phyloP scores from a whole-genome alignment of 2,797 vertebrate genomes.

The Onychomys torridus region DNA sequence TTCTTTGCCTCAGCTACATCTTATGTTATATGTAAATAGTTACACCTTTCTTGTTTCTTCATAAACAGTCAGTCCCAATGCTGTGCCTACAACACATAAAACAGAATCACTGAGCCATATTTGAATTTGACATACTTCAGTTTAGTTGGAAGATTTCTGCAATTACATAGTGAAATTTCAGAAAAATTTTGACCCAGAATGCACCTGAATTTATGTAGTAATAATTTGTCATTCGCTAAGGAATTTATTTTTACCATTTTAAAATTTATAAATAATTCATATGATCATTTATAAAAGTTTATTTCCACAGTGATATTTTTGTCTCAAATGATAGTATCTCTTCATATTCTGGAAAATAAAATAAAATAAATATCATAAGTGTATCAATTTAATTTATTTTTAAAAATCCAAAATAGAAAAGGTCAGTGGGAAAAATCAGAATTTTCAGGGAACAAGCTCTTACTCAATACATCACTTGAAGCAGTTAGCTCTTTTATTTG shows the following conservation, averaged over 20 bases:
- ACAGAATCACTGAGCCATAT: not conserved
- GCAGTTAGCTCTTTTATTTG: not conserved
- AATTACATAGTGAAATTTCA: not conserved
- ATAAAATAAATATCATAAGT: not conserved
- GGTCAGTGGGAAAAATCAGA: not conserved
- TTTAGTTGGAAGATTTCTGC: not conserved
- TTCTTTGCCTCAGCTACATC: not conserved
- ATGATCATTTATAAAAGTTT: not conserved
- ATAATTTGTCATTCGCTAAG: not conserved
- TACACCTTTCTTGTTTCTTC: not conserved
- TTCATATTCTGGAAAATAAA: constrained; percentile 8
- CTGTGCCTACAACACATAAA: not conserved
- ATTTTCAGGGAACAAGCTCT: not conserved
- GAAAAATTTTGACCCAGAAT: not conserved
- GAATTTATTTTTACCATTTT: not conserved
- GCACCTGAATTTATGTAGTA: not conserved
- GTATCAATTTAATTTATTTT: not conserved
- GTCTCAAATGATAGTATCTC: not conserved
- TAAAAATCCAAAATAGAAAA: not conserved
- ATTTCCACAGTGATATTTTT: not conserved
- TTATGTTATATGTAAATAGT: not conserved
- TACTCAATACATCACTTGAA: not conserved
- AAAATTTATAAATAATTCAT: not conserved
- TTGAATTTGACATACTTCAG: not conserved
- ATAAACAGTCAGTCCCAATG: not conserved